Evolutionary conservation across 2,113 vertebrate genomes (phyloP), one percentile per base, ranked within the genome.

Genomic region (Motacilla alba): DNA sequence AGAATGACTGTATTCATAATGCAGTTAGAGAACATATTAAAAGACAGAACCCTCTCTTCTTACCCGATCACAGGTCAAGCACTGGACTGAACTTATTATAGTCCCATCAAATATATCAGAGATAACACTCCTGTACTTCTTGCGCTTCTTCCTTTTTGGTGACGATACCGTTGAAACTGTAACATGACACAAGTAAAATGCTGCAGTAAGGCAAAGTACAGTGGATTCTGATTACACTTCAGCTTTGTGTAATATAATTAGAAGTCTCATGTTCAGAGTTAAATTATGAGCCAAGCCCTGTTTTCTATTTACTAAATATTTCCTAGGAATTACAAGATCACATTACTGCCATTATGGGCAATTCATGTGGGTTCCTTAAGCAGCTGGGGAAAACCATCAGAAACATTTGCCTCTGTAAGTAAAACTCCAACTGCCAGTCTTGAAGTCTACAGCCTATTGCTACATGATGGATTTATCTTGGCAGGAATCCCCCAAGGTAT

Each of bases 21-120:
- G 24, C 19, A 1, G 3, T 49, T n/a, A 56, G 2, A 15, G 8
- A 56, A 11, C 15, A 31, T 2, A 16, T 10, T 43, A 70, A 62
- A 44, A 67, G 13, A 22, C 68, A 41, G 15, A 63, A 68, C 20
- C 58, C 80, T 28, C 50, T 49, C 50, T 58, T 37, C 77, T 93
- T 96, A 98, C 99, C 98, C 99, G 98, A 96, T 99, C 99, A 85
- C 99, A 99, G 55, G 99, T 99, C 96, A 99, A 98, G 96, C 99
- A 99, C 96, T 99, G 99, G 35, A 99, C 99, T 17, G 99, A 99
- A 97, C 99, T 99, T 96, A 99, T 98, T 64, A 99, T 99, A 77
- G 99, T 99, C 58, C 99, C 99, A 76, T 99, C 99, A 67, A 99
- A 99, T 95, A 99, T 98, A 52, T 99, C 99, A 13, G 99, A 99